These are phyloP conservation scores for Daubentonia madagascariensis DNA, from an alignment of 2,113 vertebrate genomes.

Conservation along the genomic window DNA sequence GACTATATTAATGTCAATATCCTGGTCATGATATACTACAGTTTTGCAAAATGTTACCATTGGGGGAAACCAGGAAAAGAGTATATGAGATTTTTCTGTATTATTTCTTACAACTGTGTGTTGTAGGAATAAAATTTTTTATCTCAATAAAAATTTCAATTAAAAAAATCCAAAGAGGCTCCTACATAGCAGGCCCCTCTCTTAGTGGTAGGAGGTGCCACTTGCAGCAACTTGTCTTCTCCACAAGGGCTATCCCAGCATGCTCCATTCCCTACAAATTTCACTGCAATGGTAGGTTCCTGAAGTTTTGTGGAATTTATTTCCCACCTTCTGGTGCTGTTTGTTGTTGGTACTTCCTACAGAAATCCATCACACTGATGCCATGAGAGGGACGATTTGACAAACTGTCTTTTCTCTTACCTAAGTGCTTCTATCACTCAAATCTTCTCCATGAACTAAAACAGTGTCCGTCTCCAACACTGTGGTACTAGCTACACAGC, in stretches of 20 bases:
- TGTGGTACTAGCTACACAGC: background rate
- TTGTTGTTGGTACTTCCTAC: background rate
- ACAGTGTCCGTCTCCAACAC: background rate
- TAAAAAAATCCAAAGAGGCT: background rate
- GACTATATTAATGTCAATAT: background rate
- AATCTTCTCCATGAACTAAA: background rate
- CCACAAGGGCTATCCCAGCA: rapidly evolving
- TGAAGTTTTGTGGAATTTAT: no score
- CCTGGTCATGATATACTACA: background rate
- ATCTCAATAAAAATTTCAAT: background rate
- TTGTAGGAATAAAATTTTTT: background rate
- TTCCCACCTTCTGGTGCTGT: background rate
- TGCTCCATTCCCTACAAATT: background rate
- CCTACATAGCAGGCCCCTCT: background rate
- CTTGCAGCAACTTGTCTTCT: background rate
- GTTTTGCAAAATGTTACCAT: background rate
- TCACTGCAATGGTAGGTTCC: background rate
- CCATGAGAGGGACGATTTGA: background rate
- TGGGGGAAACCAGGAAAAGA: background rate
- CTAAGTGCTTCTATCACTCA: background rate
- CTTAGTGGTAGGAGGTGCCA: background rate
- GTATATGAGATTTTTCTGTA: background rate
- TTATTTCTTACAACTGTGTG: background rate
- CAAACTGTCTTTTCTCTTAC: background rate
- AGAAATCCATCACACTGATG: background rate